Evolutionary conservation across 1,140 invertebrate genomes (phyloP), one percentile per base, ranked within the genome.

Genomic region (Sogatella furcifera): DNA sequence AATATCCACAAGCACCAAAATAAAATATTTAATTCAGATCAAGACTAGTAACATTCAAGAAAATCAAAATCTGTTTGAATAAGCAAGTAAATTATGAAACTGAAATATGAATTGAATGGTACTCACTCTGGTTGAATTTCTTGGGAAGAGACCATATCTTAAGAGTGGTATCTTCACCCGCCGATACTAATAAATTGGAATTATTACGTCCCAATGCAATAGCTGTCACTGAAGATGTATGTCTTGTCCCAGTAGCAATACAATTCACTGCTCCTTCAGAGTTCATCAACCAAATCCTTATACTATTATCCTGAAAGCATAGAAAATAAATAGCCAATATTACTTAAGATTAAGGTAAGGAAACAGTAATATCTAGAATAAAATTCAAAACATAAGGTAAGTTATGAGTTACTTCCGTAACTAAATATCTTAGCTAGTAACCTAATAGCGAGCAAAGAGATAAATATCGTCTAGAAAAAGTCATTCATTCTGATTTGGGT

Each of bases 151-250:
- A 74, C 95, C 95, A 98, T 24, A 90, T 64, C 76, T 97, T 98
- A n/a, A 97, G 70, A 62, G 90, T 94, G n/a, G 79, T 86, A 75
- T 97, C 94, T 76, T 95, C 84, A 73, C 89, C 86, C 0, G 86
- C 91, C 44, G 90, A 90, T 3, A 88, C 81, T 65, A 92, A 80
- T 68, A 84, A 87, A 28, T 74, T 59, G 19, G 49, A 21, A 21
- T 76, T 58, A 41, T 79, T 74, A 67, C 81, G 81, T 57, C 80
- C 81, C 63, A 89, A 79, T 61, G 80, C 81, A 21, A 97, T 77
- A 34, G 87, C 83, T 22, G 85, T 85, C 31, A 97, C 88, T 49
- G 89, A 85, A 24, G 83, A 82, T 17, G 90, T 94, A 71, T 97
- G 95, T 59, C 89, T 84, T 43, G 76, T 74, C 41, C 83, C 88